A percentile compares a stretch with the other conserved stretches of the same genome.
These are phyloP conservation scores for Adoxophyes honmai DNA, from an alignment of 1,140 invertebrate genomes.

Conservation along the genomic window DNA sequence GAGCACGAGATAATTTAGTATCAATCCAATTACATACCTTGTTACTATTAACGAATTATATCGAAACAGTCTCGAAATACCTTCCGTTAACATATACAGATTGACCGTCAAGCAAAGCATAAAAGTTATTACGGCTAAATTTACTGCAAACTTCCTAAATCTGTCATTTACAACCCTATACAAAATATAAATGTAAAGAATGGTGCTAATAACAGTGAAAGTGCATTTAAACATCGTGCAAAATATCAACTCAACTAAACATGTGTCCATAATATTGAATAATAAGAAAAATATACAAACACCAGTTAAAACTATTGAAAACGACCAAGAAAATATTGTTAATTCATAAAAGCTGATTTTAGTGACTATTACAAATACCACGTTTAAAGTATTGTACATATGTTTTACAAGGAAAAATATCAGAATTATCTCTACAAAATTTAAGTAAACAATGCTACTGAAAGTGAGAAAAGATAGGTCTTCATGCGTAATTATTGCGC, in stretches of 20 bases:
- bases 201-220: conserved; percentile 48
- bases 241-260: conserved; percentile 42
- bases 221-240: conserved; percentile 55
- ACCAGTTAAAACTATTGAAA: conserved; percentile 43
- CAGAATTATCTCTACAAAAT: conserved; percentile 55
- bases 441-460: conserved; percentile 48
- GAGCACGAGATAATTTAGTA: conserved; percentile 48
- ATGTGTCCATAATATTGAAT: conserved; percentile 26
- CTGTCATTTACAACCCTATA: conserved; percentile 50
- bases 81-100: conserved; percentile 55
- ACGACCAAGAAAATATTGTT: conserved; percentile 45
- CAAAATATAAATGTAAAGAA: conserved; percentile 44
- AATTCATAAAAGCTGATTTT: conserved; percentile 43
- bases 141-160: conserved; percentile 53
- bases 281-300: conserved; percentile 29
- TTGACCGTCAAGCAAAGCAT: conserved; percentile 58
- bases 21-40: conserved; percentile 49
- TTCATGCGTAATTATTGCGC: conserved; percentile 13
- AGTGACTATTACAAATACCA: conserved; percentile 55
- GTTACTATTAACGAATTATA: conserved; percentile 39
- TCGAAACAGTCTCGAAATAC: conserved; percentile 46
- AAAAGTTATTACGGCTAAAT: conserved; percentile 54
- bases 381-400: conserved; percentile 62
- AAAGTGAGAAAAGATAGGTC: conserved; percentile 22
- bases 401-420: conserved; percentile 63